Evolutionary conservation across 1,140 invertebrate species (phyloP).

Genomic region (Aleiodes sp.): DNA sequence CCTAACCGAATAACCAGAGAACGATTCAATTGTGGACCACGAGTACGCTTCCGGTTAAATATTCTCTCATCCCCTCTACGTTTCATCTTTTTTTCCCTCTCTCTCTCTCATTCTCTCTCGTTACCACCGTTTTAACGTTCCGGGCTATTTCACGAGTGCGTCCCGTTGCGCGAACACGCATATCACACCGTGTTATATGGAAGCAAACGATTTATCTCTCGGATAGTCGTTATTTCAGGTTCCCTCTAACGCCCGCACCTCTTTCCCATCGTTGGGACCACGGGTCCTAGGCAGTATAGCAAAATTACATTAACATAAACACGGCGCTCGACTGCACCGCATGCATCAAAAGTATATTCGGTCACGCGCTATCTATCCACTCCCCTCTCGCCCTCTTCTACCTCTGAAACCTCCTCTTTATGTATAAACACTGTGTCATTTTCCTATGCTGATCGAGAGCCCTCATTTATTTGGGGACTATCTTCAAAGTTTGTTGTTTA

Average conservation of each 20-base stretch:
- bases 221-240: slow-evolving; percentile 56
- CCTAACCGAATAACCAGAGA: slow-evolving; percentile 24
- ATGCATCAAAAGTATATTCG: slow-evolving; percentile 48
- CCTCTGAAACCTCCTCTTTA: background rate
- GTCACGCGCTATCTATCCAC: slow-evolving; percentile 23
- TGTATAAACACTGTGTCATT: slow-evolving; percentile 3
- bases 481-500: too few species aligned
- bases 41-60: slow-evolving; percentile 38
- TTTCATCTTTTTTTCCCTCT: background rate
- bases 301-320: slow-evolving; percentile 63
- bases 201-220: slow-evolving; percentile 55
- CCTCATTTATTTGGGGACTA: background rate
- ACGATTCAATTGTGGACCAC: slow-evolving; percentile 38
- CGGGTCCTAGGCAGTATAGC: background rate
- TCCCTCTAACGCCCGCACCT: slow-evolving; percentile 28
- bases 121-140: slow-evolving; percentile 5
- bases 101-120: background rate
- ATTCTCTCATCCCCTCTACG: slow-evolving; percentile 25
- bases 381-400: background rate
- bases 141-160: slow-evolving; percentile 5
- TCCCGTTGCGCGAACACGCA: slow-evolving; percentile 38
- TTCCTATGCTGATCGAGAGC: background rate
- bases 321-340: slow-evolving; percentile 37
- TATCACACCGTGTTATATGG: slow-evolving; percentile 45
- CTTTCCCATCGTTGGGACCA: slow-evolving; percentile 11